Base-by-base conservation (phyloP, 2,888 invertebrate species). In the Bombylius major region DNA sequence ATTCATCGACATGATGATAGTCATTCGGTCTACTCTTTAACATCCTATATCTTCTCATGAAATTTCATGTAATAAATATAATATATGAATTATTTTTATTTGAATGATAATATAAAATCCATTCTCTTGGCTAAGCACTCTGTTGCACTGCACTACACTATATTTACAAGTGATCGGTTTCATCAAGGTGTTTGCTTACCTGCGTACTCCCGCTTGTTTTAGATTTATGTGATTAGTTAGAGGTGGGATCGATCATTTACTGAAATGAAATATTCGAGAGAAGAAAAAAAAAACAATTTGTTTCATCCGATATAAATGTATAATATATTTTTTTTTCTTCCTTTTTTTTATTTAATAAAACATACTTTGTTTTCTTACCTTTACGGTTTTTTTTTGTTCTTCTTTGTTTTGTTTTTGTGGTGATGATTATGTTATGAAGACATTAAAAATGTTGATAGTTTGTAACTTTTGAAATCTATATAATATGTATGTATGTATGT, bases 131-230 rank as follows among this genome's bases (percentile, higher is more conserved):
- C 23, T 23, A 3, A 23, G 23, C 23, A 23, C 23, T 23, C n/a
- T n/a, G n/a, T n/a, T n/a, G n/a, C n/a, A 23, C 1, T 23, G 23
- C 23, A 23, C 23, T 23, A 23, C 23, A 23, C 23, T 23, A 23
- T 23, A 23, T 23, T 23, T 23, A 23, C 23, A 23, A 23, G 42
- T 36, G 39, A 53, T 34, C 45, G 54, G 49, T 36, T 44, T 46
- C 50, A 54, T 54, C 54, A 54, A 54, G 54, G 54, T 54, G 54
- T 54, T 54, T 54, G 54, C 50, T 54, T 54, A 54, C 54, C 54
- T 54, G 54, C 45, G 8, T 42, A 36, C 54, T 34, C 50, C 45
- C 54, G 54, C 50, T 33, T 50, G 54, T 54, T 23, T 23, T 23
- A 54, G 50, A 54, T 54, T 54, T 54, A 54, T 54, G 54, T 54